Conservation (phyloP, 2,888 invertebrate genomes). For the Biston stratarius region DNA sequence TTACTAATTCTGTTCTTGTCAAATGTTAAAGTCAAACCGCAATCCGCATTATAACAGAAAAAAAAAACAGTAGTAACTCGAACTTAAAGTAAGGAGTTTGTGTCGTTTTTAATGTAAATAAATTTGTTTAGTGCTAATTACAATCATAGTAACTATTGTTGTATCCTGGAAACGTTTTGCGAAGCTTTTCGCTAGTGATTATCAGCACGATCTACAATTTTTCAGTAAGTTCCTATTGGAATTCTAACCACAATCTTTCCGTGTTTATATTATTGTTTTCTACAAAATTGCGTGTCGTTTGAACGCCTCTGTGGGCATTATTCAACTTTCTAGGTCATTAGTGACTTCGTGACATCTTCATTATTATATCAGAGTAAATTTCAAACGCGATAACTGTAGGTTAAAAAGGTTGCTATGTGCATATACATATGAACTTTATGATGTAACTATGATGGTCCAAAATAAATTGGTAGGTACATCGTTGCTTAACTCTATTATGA, state of each 20-base stretch:
- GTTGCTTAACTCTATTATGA: conserved; percentile 24
- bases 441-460: conserved; percentile 23
- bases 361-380: background rate
- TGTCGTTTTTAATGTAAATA: conserved; percentile 35
- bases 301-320: conserved; percentile 19
- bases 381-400: background rate
- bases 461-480: conserved; percentile 5
- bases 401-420: background rate
- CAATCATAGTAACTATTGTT: background rate
- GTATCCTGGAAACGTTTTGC: background rate
- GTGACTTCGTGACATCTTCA: conserved; percentile 26
- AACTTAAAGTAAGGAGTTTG: background rate
- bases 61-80: conserved; percentile 8
- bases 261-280: conserved; percentile 43
- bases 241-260: background rate
- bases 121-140: conserved; percentile 21
- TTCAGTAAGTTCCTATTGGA: conserved; percentile 34
- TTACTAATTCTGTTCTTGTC: too few species aligned
- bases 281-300: conserved; percentile 16
- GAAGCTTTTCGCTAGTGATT: conserved; percentile 4
- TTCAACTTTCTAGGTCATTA: conserved; percentile 31
- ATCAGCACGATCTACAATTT: conserved; percentile 9
- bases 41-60: background rate
- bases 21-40: background rate
- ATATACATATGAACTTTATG: conserved; percentile 5